Evolutionary conservation across 2,888 invertebrate genomes (phyloP).

Genomic region (Penaeus monodon): DNA sequence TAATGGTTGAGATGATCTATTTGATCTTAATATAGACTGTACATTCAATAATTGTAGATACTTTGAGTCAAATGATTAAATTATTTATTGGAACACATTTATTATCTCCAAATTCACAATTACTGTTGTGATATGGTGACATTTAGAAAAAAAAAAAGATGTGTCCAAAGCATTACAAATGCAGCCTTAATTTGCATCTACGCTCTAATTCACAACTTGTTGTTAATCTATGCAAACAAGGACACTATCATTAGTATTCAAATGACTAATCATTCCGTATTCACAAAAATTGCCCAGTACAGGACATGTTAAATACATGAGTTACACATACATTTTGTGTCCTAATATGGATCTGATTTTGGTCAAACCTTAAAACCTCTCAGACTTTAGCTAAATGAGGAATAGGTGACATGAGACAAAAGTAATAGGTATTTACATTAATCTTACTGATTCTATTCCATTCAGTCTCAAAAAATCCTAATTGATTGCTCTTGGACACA

Average conservation of each 20-base stretch:
- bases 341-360: no score
- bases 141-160: slow-evolving; percentile 23
- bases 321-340: no score
- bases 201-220: slow-evolving; percentile 32
- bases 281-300: slow-evolving; percentile 10
- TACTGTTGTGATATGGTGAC: slow-evolving; percentile 20
- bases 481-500: no score
- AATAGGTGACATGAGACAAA: slow-evolving; percentile 8
- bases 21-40: slow-evolving; percentile 9
- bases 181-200: slow-evolving; percentile 18
- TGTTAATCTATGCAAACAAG: slow-evolving; percentile 29
- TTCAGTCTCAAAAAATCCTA: no score
- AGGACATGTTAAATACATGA: no score
- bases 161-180: slow-evolving; percentile 31
- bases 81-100: slow-evolving; percentile 26
- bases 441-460: no score
- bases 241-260: slow-evolving; percentile 39
- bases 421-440: slow-evolving; percentile 15
- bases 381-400: not conserved
- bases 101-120: slow-evolving; percentile 30
- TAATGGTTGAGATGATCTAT: slow-evolving; percentile 15
- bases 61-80: slow-evolving; percentile 22
- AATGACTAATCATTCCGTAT: slow-evolving; percentile 25
- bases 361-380: no score
- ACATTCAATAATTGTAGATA: slow-evolving; percentile 22